These are phyloP conservation scores for Lepisosteus oculatus DNA, from an alignment of 2,113 vertebrate genomes.

Conservation along the genomic window DNA sequence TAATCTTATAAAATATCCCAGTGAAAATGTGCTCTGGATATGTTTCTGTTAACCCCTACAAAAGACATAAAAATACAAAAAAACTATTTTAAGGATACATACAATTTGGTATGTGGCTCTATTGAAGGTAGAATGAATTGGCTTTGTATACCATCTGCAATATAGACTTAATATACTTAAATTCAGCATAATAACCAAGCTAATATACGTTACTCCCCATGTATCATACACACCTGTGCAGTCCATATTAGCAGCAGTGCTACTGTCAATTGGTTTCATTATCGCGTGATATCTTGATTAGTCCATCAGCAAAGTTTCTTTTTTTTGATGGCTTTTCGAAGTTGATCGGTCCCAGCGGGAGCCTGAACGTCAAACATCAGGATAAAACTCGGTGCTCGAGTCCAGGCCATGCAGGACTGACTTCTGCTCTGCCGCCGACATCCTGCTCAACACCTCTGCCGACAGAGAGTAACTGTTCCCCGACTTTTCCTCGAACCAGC, in stretches of 20 bases:
- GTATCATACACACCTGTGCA: slow-evolving; percentile 29
- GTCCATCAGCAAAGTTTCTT: slow-evolving; percentile 35
- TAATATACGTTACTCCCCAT: slow-evolving; percentile 4
- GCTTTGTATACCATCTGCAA: slow-evolving; percentile 16
- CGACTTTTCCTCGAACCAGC: slow-evolving; percentile 96
- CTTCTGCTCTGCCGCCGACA: slow-evolving; percentile 80
- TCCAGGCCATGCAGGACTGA: slow-evolving; percentile 74
- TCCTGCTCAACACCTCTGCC: slow-evolving; percentile 78
- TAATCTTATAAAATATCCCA: slow-evolving; percentile 1
- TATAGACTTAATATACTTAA: slow-evolving; percentile 20
- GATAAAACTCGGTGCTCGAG: slow-evolving; percentile 78
- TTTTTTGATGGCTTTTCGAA: slow-evolving; percentile 22
- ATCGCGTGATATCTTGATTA: slow-evolving; percentile 38
- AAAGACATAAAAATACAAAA: slow-evolving; percentile 9
- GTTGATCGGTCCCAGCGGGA: slow-evolving; percentile 38
- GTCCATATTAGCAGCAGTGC: slow-evolving; percentile 47
- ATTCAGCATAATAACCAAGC: slow-evolving; percentile 30
- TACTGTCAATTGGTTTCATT: slow-evolving; percentile 34
- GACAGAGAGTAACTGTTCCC: slow-evolving; percentile 81
- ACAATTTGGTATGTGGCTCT: background rate
- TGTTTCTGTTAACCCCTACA: background rate
- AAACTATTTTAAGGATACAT: slow-evolving; percentile 4
- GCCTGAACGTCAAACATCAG: slow-evolving; percentile 70
- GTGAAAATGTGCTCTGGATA: slow-evolving; percentile 18
- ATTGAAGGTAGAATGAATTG: slow-evolving; percentile 16